phyloP scores from a whole-genome alignment of 2,113 vertebrate species.

The Lontra canadensis region DNA sequence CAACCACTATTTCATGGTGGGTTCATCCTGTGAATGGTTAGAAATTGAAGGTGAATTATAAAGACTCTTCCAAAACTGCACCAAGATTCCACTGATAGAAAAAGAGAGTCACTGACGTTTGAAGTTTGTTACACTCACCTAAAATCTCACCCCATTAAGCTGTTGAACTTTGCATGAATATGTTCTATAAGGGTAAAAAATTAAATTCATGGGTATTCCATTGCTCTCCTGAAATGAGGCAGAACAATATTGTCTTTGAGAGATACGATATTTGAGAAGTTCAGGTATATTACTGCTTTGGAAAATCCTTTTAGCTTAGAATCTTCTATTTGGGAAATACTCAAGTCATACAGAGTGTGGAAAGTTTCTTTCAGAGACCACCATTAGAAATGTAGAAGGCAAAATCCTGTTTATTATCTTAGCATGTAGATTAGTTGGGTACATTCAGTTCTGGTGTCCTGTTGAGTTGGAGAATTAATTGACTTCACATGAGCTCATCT shows the following conservation, averaged over 20 bases:
- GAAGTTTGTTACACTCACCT: neutral
- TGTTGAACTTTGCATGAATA: neutral
- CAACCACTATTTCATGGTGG: slow-evolving; percentile 56
- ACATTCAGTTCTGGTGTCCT: slow-evolving; percentile 76
- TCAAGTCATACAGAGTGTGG: neutral
- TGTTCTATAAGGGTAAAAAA: neutral
- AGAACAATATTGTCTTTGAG: neutral
- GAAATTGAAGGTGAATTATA: slow-evolving; percentile 52
- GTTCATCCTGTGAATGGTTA: slow-evolving; percentile 52
- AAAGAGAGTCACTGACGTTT: neutral
- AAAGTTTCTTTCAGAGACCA: slow-evolving; percentile 3
- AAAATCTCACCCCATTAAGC: neutral
- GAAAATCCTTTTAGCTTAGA: neutral
- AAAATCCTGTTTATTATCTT: slow-evolving; percentile 71
- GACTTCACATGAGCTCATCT: slow-evolving; percentile 82
- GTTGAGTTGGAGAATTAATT: slow-evolving; percentile 85
- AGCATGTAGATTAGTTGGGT: slow-evolving; percentile 59
- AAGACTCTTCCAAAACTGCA: slow-evolving; percentile 11
- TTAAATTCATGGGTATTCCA: neutral
- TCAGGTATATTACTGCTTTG: neutral
- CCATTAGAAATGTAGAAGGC: slow-evolving; percentile 53
- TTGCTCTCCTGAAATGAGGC: neutral
- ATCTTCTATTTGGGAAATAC: neutral
- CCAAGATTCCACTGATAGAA: neutral
- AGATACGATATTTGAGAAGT: neutral